A percentile compares a stretch with the other conserved stretches of the same genome.
Conservation (phyloP, 1,140 invertebrate species). For the Tetramorium alpestre region DNA sequence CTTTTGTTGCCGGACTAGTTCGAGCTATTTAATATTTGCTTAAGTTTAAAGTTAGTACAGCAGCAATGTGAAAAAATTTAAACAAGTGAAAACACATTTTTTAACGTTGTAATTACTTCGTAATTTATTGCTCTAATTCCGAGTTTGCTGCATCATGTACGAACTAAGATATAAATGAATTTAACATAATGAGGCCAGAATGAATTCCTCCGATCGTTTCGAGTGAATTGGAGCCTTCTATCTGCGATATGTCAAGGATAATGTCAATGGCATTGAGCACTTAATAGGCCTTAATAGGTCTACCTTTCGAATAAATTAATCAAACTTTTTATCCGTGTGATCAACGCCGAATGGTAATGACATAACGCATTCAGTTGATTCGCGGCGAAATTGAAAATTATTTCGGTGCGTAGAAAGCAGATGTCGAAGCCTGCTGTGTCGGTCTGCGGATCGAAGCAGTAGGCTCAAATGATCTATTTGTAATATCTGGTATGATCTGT, state of each 20-base stretch:
- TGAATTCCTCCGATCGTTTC: constrained; percentile 23
- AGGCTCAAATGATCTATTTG: constrained; percentile 67
- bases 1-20: not conserved
- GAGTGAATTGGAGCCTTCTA: constrained; percentile 54
- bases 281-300: constrained; percentile 10
- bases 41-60: not conserved
- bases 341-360: constrained; percentile 19
- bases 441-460: constrained; percentile 20
- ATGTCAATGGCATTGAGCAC: constrained; percentile 47
- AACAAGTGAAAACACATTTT: not conserved
- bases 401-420: constrained; percentile 8
- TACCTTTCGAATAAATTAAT: constrained; percentile 58
- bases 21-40: not conserved
- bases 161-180: not conserved
- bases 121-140: not conserved
- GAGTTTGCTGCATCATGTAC: not conserved
- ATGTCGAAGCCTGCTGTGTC: not conserved
- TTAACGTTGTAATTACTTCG: not conserved
- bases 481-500: constrained; percentile 73
- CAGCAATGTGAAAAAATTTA: not conserved
- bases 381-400: constrained; percentile 62
- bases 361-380: constrained; percentile 43
- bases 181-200: not conserved
- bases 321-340: constrained; percentile 23
- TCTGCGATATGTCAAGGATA: constrained; percentile 63